These are phyloP conservation scores for Caerostris extrusa DNA, from an alignment of 1,140 invertebrate species.

Conservation along the genomic window DNA sequence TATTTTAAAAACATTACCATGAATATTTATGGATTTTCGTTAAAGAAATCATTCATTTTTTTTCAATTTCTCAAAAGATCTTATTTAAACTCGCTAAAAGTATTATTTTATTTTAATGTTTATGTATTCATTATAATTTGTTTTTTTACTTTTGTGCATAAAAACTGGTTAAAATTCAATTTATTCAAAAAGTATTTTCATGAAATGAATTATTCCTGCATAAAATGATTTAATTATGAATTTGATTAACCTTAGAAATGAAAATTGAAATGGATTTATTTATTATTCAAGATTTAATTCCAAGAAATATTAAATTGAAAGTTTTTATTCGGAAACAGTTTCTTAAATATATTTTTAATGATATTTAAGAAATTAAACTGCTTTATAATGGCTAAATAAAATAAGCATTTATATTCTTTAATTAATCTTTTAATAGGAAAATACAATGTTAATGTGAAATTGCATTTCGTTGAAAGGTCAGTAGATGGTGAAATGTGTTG, in stretches of 20 bases:
- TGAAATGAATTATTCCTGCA: not conserved
- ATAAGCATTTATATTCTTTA: not conserved
- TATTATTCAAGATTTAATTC: constrained; percentile 13
- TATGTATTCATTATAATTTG: not conserved
- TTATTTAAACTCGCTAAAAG: not conserved
- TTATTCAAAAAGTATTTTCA: not conserved
- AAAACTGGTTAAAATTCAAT: not conserved
- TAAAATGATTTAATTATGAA: constrained; percentile 21
- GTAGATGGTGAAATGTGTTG: no score
- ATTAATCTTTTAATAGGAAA: no score
- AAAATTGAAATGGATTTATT: not conserved
- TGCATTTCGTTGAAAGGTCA: no score
- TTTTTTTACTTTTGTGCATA: not conserved
- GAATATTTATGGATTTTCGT: not conserved
- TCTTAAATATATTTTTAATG: not conserved
- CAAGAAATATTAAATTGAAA: constrained; percentile 2
- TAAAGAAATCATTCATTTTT: not conserved
- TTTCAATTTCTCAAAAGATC: not conserved
- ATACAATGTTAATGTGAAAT: no score
- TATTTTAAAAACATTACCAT: not conserved
- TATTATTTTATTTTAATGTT: not conserved
- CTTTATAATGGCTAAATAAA: not conserved
- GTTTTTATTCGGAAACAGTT: not conserved
- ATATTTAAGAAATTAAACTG: not conserved
- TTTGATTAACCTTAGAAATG: not conserved